A percentile compares a stretch with the other conserved stretches of the same genome.
phyloP scores from a whole-genome alignment of 2,797 vertebrate species.

The Psittacula derbiana region DNA sequence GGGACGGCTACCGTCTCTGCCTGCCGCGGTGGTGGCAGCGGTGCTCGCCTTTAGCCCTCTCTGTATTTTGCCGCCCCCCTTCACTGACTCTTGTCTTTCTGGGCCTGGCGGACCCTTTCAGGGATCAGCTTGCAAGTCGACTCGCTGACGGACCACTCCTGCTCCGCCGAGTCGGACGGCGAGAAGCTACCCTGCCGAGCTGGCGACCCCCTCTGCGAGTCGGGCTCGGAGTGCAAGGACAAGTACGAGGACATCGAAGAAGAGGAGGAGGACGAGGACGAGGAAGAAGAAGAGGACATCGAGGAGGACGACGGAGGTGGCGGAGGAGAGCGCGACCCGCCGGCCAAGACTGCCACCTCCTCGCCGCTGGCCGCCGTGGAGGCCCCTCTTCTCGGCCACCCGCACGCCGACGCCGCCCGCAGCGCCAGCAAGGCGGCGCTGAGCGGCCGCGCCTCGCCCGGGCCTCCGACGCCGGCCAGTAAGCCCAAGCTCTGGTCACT shows the following conservation, averaged over 20 bases:
- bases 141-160: constrained; percentile 94
- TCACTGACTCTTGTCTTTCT: background rate
- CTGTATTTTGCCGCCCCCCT: background rate
- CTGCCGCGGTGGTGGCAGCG: background rate
- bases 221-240: constrained; percentile 81
- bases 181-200: constrained; percentile 86
- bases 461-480: constrained; percentile 81
- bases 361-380: constrained; percentile 90
- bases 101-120: constrained; percentile 56
- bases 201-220: constrained; percentile 84
- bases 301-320: constrained; percentile 71
- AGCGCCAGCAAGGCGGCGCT: constrained; percentile 73
- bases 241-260: constrained; percentile 81
- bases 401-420: constrained; percentile 78
- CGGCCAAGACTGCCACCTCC: constrained; percentile 85
- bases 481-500: constrained; percentile 98
- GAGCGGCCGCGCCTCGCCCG: constrained; percentile 79
- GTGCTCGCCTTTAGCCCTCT: background rate
- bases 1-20: background rate
- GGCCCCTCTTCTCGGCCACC: constrained; percentile 82
- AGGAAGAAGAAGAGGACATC: constrained; percentile 78
- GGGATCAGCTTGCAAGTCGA: constrained; percentile 96
- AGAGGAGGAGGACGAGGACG: constrained; percentile 69
- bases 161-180: constrained; percentile 92
- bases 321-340: constrained; percentile 66